phyloP scores from a whole-genome alignment of 2,888 invertebrate genomes.

The Eugnorisma glareosa region DNA sequence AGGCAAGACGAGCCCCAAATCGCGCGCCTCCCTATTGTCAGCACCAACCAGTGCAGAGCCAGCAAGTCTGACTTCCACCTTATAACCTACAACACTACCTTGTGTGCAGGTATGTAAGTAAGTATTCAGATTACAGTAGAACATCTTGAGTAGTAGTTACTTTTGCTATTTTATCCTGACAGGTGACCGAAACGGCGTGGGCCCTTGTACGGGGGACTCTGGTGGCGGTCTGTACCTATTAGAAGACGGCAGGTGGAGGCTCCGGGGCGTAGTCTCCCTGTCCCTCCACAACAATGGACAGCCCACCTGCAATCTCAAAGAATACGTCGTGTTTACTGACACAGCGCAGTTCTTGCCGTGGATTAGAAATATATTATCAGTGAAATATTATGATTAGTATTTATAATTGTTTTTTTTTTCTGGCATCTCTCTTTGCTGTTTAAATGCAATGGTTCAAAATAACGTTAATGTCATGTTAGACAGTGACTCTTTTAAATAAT shows the following conservation, averaged over 20 bases:
- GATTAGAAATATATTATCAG: constrained; percentile 81
- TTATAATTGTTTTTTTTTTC: not conserved
- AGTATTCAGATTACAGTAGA: not conserved
- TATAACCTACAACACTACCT: constrained; percentile 89
- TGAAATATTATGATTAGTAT: constrained; percentile 42
- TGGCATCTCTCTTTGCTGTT: not conserved
- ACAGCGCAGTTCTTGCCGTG: constrained; percentile 90
- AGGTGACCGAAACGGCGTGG: constrained; percentile 86
- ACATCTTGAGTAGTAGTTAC: not conserved
- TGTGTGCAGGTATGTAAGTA: constrained; percentile 90
- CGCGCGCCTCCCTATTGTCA: constrained; percentile 89
- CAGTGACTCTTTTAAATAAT: not conserved
- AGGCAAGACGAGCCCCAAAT: constrained; percentile 88
- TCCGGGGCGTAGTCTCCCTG: constrained; percentile 87
- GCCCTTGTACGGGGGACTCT: constrained; percentile 91
- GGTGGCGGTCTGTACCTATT: constrained; percentile 89
- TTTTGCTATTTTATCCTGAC: not conserved
- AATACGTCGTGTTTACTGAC: constrained; percentile 92
- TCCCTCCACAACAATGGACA: constrained; percentile 81
- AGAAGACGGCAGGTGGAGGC: constrained; percentile 83
- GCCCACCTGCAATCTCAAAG: constrained; percentile 89
- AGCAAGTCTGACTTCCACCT: constrained; percentile 86
- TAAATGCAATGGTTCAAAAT: not conserved
- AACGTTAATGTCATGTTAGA: not conserved
- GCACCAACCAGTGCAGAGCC: constrained; percentile 89